These are phyloP conservation scores for Aelia acuminata DNA, from an alignment of 2,888 invertebrate genomes.

Conservation along the genomic window DNA sequence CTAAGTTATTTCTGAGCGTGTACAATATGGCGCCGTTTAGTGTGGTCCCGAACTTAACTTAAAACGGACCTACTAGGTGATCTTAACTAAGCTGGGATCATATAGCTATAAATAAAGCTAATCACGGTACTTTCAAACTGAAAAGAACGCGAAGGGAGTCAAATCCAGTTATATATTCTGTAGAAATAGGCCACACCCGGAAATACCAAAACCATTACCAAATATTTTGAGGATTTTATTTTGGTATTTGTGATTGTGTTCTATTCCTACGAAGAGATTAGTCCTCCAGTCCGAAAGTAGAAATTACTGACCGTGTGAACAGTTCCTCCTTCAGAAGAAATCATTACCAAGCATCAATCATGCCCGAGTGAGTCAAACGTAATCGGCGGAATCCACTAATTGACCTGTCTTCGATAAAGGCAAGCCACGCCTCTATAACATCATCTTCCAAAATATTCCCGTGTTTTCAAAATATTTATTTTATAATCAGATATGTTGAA, in stretches of 20 bases:
- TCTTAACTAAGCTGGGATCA: too few relatives aligned
- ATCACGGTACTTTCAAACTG: too few relatives aligned
- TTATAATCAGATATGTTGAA: not conserved
- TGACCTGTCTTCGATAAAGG: conserved; percentile 17
- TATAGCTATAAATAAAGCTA: too few relatives aligned
- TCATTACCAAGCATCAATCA: conserved; percentile 25
- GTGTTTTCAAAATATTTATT: not conserved
- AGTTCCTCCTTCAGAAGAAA: conserved; percentile 15
- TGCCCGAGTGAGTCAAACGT: not conserved
- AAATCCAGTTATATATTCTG: too few relatives aligned
- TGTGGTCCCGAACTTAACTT: too few relatives aligned
- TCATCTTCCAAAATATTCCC: not conserved
- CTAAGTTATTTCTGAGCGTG: too few relatives aligned
- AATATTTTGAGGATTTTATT: not conserved
- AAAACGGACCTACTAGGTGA: too few relatives aligned
- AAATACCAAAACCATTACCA: too few relatives aligned
- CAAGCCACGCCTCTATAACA: not conserved
- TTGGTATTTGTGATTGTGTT: not conserved
- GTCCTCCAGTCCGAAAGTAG: not conserved
- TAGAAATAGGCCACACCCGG: too few relatives aligned
- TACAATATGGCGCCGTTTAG: too few relatives aligned
- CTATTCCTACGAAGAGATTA: not conserved
- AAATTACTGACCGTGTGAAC: conserved; percentile 1
- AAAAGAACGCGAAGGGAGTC: too few relatives aligned
- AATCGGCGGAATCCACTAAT: conserved; percentile 18